These are phyloP conservation scores for Hyalella azteca DNA, from an alignment of 2,888 invertebrate genomes.

Conservation along the genomic window DNA sequence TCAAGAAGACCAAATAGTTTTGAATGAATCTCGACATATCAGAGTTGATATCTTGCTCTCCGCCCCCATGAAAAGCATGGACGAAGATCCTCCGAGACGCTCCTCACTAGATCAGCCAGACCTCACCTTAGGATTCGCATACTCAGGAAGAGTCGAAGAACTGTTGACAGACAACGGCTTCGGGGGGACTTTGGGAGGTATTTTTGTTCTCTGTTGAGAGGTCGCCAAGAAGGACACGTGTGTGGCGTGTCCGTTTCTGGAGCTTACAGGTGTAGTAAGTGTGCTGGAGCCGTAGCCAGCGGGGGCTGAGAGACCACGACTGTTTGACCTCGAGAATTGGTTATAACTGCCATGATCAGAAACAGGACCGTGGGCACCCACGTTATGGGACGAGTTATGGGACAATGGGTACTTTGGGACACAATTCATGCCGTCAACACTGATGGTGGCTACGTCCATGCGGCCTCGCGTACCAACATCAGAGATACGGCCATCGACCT, in stretches of 20 bases:
- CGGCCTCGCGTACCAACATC: conserved; percentile 8
- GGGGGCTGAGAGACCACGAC: not conserved
- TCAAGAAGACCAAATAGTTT: too few relatives aligned
- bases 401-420: not conserved
- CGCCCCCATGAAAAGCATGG: not conserved
- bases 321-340: not conserved
- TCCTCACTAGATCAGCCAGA: conserved; percentile 22
- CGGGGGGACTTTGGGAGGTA: conserved; percentile 28
- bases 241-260: not conserved
- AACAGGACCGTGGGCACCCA: not conserved
- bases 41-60: not conserved
- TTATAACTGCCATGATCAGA: not conserved
- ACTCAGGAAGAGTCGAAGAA: conserved; percentile 25
- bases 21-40: not conserved
- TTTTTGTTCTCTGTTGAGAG: not conserved
- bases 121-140: conserved; percentile 30
- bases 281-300: not conserved
- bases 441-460: conserved; percentile 3
- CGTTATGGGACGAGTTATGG: not conserved
- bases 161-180: conserved; percentile 13
- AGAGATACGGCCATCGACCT: not conserved
- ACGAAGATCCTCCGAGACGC: not conserved
- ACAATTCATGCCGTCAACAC: conserved; percentile 30
- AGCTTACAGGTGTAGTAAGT: not conserved
- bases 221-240: not conserved